phyloP scores from a whole-genome alignment of 2,113 vertebrate species.

The Tetrao urogallus region DNA sequence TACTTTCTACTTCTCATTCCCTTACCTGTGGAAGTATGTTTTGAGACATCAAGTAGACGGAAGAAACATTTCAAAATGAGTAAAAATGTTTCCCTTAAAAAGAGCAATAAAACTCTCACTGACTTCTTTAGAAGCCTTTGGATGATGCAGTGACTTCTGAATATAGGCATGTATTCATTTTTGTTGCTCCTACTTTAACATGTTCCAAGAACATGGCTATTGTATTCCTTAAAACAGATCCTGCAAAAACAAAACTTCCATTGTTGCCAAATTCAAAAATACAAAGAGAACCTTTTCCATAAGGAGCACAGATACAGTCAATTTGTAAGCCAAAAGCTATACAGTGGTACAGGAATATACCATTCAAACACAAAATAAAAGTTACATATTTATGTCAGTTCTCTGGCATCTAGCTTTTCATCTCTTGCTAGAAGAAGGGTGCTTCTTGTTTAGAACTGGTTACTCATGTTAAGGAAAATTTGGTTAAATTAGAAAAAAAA shows the following conservation, averaged over 20 bases:
- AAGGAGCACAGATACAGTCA: not conserved
- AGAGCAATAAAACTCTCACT: not conserved
- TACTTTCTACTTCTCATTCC: constrained; percentile 7
- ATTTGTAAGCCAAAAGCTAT: constrained; percentile 15
- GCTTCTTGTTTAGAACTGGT: not conserved
- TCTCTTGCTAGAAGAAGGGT: not conserved
- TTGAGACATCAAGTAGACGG: constrained; percentile 1
- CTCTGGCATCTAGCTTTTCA: not conserved
- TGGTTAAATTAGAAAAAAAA: not conserved
- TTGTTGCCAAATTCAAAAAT: constrained; percentile 18
- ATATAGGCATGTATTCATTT: not conserved
- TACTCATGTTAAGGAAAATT: not conserved
- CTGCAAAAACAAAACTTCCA: constrained; percentile 8
- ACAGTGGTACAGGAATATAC: not conserved
- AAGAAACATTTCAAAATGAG: not conserved
- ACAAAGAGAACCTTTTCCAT: constrained; percentile 27
- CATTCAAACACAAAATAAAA: not conserved
- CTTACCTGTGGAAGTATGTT: not conserved
- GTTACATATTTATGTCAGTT: not conserved
- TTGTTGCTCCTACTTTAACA: not conserved
- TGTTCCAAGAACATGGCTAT: not conserved
- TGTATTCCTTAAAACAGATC: not conserved
- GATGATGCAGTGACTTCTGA: not conserved
- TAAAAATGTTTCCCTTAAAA: not conserved
- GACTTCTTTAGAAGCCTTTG: not conserved